Base-by-base conservation (phyloP, 1,140 invertebrate species). In the Camponotus pennsylvanicus region DNA sequence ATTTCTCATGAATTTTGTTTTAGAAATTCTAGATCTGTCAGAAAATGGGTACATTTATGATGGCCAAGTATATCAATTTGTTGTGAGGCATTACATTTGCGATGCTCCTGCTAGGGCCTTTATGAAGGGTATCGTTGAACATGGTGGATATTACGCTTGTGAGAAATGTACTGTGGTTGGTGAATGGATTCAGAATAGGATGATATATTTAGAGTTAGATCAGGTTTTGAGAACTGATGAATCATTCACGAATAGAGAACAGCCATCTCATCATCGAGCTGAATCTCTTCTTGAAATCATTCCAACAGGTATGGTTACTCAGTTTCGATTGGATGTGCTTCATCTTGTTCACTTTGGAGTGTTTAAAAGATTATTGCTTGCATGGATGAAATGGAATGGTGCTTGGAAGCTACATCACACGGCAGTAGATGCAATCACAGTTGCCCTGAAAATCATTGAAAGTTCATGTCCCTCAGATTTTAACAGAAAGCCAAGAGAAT, bases 311-410 rank as follows among this genome's bases (percentile, higher is more conserved):
- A 67, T 67, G 37, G 18, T 67, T 0, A n/a, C 1, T 11, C 64
- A 67, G n/a, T 67, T 67, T 32, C 7, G 64, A 67, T 9, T 67
- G 15, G 32, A 67, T 37, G 34, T 40, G 4, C 27, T 67, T 32
- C 64, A 67, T 32, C 27, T 67, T n/a, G 34, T 67, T 13, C 18
- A 45, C 15, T 32, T 34, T n/a, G 64, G 64, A 40, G 37, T 67
- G 8, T 67, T 67, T 15, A 67, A 67, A 32, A n/a, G 64, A 40
- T 67, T 67, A n/a, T n/a, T 67, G 15, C 15, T n/a, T n/a, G 34
- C 34, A n/a, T 40, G 37, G 37, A 67, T 40, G 37, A n/a, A 37
- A 40, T 69, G 40, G 34, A 40, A 67, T 40, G 64, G 64, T n/a
- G 7, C 32, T n/a, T 40, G 34, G 18, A 40, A 67, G 27, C 37